These are phyloP conservation scores for Cyanistes caeruleus DNA, from an alignment of 2,113 vertebrate species.

Conservation along the genomic window DNA sequence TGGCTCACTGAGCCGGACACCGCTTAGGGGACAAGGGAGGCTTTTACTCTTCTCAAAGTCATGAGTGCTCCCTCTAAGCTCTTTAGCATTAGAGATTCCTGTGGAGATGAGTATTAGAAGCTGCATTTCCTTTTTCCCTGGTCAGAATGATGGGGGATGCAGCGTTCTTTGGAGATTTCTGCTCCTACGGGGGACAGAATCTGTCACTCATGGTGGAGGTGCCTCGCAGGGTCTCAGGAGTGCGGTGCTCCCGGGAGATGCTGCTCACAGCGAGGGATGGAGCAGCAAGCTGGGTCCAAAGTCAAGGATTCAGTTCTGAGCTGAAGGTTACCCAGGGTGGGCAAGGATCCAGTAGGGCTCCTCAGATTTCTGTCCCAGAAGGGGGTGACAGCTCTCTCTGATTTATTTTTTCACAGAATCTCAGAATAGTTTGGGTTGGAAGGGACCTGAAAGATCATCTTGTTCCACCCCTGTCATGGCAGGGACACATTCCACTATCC, in stretches of 20 bases:
- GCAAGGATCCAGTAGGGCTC: neutral
- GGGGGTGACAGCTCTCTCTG: rapidly evolving
- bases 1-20: slow-evolving; percentile 69
- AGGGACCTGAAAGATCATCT: neutral
- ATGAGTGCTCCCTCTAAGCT: slow-evolving; percentile 51
- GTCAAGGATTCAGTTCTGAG: neutral
- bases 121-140: neutral
- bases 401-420: neutral
- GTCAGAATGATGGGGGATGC: neutral
- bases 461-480: neutral
- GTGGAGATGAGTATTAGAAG: neutral
- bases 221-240: neutral
- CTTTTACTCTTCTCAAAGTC: slow-evolving; percentile 64
- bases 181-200: neutral
- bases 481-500: rapidly evolving
- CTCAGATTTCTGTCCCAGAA: neutral
- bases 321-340: neutral
- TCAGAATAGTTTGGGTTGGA: neutral
- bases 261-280: neutral
- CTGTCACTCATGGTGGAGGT: neutral
- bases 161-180: neutral
- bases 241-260: rapidly evolving
- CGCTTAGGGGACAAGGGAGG: slow-evolving; percentile 55
- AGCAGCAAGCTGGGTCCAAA: neutral
- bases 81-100: slow-evolving; percentile 46